phyloP scores from a whole-genome alignment of 2,113 vertebrate species.

The Sinocyclocheilus maitianheensis region DNA sequence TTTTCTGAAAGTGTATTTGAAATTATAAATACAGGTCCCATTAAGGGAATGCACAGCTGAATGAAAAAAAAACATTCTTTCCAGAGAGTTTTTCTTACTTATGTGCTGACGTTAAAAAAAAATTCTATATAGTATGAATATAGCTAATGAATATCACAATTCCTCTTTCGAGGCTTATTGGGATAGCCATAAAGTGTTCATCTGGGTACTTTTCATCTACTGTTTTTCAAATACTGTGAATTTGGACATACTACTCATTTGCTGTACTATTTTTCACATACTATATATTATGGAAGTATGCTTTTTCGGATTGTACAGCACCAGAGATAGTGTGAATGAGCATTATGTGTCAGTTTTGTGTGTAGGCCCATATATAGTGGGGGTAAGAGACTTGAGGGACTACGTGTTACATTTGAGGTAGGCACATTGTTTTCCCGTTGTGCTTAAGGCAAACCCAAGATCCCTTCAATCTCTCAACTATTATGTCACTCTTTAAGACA shows the following conservation, averaged over 20 bases:
- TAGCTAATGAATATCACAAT: too few relatives aligned
- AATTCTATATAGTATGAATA: too few relatives aligned
- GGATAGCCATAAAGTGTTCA: neutral
- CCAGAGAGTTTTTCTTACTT: too few relatives aligned
- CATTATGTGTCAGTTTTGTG: neutral
- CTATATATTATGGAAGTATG: neutral
- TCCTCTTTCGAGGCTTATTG: too few relatives aligned
- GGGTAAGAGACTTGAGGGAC: conserved; percentile 25
- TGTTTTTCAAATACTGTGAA: too few relatives aligned
- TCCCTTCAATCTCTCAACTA: neutral
- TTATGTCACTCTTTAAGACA: neutral
- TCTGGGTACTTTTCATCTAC: neutral
- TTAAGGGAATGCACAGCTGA: too few relatives aligned
- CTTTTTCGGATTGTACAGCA: neutral
- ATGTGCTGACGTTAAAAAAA: too few relatives aligned
- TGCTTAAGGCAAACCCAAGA: neutral
- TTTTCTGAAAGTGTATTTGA: too few relatives aligned
- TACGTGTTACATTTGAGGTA: conserved; percentile 12
- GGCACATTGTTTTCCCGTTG: neutral
- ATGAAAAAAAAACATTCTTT: too few relatives aligned
- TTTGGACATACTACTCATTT: neutral
- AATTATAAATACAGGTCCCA: too few relatives aligned
- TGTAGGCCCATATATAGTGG: neutral
- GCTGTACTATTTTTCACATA: neutral
- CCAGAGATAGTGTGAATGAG: neutral